phyloP scores from a whole-genome alignment of 2,113 vertebrate genomes.

The Oreotrochilus melanogaster region DNA sequence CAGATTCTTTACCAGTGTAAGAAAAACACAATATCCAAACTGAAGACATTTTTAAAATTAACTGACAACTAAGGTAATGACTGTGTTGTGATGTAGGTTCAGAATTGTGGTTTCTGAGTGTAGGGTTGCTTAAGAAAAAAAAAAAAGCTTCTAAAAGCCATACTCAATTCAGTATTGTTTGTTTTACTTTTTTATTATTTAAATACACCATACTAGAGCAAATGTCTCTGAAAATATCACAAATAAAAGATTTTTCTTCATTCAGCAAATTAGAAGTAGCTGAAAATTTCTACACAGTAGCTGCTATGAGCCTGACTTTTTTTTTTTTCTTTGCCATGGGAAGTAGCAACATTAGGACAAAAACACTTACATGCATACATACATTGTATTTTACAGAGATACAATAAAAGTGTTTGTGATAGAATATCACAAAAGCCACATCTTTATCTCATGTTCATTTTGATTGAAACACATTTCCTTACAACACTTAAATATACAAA shows the following conservation, averaged over 20 bases:
- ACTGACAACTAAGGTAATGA: background rate
- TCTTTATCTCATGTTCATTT: conserved; percentile 88
- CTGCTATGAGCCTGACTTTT: conserved; percentile 87
- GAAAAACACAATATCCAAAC: background rate
- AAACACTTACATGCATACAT: conserved; percentile 99
- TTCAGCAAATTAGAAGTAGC: conserved; percentile 97
- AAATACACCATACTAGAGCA: conserved; percentile 99
- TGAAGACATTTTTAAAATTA: conserved; percentile 29
- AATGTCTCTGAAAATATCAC: conserved; percentile 99
- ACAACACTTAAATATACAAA: conserved; percentile 99
- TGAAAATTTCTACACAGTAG: conserved; percentile 94
- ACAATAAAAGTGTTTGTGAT: conserved; percentile 98
- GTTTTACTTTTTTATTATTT: conserved; percentile 99
- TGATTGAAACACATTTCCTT: conserved; percentile 93
- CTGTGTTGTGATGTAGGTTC: background rate
- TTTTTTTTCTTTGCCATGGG: conserved; percentile 79
- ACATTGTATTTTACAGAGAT: conserved; percentile 99
- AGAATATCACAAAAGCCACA: conserved; percentile 94
- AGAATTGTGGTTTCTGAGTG: background rate
- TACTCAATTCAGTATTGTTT: conserved; percentile 79
- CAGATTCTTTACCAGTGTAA: conserved; percentile 5
- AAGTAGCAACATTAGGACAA: conserved; percentile 94
- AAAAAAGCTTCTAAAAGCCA: conserved; percentile 66
- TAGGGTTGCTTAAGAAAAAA: background rate
- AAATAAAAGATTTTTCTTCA: conserved; percentile 99